phyloP scores from a whole-genome alignment of 2,113 vertebrate species.

The Leucoraja erinaceus region DNA sequence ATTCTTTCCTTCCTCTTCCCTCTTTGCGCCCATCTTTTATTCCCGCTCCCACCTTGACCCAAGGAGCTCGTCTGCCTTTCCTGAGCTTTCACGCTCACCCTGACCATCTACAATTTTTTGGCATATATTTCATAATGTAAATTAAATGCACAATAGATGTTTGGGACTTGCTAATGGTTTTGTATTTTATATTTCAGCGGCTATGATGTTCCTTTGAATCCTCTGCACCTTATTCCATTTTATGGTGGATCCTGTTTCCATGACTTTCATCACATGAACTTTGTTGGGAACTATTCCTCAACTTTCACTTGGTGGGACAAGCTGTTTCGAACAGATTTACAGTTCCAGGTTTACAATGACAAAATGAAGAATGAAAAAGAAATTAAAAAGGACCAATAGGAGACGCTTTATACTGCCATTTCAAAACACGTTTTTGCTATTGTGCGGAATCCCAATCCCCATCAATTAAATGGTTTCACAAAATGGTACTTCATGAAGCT shows the following conservation, averaged over 20 bases:
- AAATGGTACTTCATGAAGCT: neutral
- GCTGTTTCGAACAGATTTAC: slow-evolving; percentile 78
- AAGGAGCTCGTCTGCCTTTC: no score
- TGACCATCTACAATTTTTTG: neutral
- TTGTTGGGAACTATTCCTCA: slow-evolving; percentile 86
- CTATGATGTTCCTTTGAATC: slow-evolving; percentile 87
- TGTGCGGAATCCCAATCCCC: neutral
- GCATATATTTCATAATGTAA: neutral
- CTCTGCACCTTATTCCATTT: slow-evolving; percentile 83
- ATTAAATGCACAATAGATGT: neutral
- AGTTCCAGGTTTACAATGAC: slow-evolving; percentile 64
- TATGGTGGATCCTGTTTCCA: slow-evolving; percentile 87
- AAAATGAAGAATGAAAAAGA: slow-evolving; percentile 55
- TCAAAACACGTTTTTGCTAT: neutral
- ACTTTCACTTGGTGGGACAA: slow-evolving; percentile 98
- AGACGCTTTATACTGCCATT: neutral
- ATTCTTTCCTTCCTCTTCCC: no score
- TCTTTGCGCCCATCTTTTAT: no score
- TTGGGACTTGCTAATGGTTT: neutral
- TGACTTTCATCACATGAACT: slow-evolving; percentile 98
- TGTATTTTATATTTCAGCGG: slow-evolving; percentile 59
- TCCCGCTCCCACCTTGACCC: no score
- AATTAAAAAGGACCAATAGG: slow-evolving; percentile 58
- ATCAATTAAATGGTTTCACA: neutral
- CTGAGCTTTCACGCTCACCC: neutral